These are phyloP conservation scores for Axinella damicornis DNA, from an alignment of 37 sponge, comb jelly and placozoan species.

Conservation along the genomic window DNA sequence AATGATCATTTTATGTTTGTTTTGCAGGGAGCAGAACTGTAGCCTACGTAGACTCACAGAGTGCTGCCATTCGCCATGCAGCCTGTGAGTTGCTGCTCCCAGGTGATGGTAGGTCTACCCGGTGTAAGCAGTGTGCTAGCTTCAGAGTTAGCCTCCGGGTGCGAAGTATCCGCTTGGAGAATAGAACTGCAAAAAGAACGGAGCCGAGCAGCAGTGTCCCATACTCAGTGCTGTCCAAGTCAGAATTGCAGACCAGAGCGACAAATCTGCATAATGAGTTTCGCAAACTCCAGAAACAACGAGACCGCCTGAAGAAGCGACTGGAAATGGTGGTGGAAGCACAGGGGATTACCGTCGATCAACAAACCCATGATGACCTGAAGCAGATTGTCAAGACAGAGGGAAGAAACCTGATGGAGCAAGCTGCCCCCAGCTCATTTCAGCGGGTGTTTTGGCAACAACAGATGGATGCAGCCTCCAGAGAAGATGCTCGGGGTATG, in stretches of 20 bases:
- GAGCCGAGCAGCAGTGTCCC: neutral
- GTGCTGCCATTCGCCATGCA: conserved; percentile 4
- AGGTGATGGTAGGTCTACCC: neutral
- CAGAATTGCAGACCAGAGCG: no score
- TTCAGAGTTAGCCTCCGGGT: neutral
- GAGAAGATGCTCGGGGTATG: conserved; percentile 31
- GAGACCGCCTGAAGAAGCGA: neutral
- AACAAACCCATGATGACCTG: no score
- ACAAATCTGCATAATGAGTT: neutral
- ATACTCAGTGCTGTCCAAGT: neutral
- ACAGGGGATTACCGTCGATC: no score
- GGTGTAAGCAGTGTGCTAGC: neutral
- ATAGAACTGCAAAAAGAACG: neutral
- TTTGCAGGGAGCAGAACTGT: neutral
- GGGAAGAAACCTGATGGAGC: neutral
- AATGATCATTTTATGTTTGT: no score
- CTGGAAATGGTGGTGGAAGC: no score
- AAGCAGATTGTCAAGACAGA: no score
- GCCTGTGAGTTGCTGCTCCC: conserved; percentile 8
- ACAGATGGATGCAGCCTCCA: conserved; percentile 34
- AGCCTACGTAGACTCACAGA: no score
- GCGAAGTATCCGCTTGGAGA: no score
- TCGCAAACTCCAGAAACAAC: neutral
- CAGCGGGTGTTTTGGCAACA: conserved; percentile 51
- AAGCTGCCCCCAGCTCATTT: conserved; percentile 15